Percentiles rank a stretch among this genome's conserved stretches.
Evolutionary conservation across 2,797 vertebrate species (phyloP).

Genomic region (Centroberyx gerrardi): DNA sequence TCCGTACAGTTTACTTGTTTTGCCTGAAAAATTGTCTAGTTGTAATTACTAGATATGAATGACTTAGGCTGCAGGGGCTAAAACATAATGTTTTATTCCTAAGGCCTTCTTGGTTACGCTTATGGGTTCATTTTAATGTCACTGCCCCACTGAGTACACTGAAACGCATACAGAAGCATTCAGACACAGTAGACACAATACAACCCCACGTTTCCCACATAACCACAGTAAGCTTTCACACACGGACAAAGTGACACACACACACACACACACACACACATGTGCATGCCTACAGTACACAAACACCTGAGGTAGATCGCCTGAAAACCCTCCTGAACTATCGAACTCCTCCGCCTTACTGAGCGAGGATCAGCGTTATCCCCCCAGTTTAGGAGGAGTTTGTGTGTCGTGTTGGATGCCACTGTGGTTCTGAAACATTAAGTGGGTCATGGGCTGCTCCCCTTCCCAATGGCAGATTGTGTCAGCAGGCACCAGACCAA

Average conservation of each 20-base stretch:
- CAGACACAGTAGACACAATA: not conserved
- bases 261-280: not conserved
- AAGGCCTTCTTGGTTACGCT: not conserved
- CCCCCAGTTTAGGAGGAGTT: constrained; percentile 19
- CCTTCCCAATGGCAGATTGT: constrained; percentile 74
- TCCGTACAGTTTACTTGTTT: too few relatives aligned
- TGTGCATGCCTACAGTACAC: too few relatives aligned
- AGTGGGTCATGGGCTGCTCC: constrained; percentile 74
- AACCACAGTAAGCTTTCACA: not conserved
- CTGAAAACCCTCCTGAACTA: too few relatives aligned
- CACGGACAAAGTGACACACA: not conserved
- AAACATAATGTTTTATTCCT: not conserved
- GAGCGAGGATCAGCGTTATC: constrained; percentile 9
- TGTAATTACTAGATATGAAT: not conserved
- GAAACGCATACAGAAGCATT: not conserved
- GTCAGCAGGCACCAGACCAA: constrained; percentile 72
- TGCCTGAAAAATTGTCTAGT: not conserved
- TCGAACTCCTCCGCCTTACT: not conserved
- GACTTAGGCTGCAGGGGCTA: not conserved
- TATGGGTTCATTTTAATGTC: not conserved
- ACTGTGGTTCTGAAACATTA: constrained; percentile 57
- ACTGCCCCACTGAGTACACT: not conserved
- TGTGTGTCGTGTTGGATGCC: constrained; percentile 27
- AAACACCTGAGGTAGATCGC: not conserved
- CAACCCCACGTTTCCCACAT: not conserved